These are phyloP conservation scores for Cyprinodon diabolis DNA, from an alignment of 2,797 vertebrate species.

Conservation along the genomic window DNA sequence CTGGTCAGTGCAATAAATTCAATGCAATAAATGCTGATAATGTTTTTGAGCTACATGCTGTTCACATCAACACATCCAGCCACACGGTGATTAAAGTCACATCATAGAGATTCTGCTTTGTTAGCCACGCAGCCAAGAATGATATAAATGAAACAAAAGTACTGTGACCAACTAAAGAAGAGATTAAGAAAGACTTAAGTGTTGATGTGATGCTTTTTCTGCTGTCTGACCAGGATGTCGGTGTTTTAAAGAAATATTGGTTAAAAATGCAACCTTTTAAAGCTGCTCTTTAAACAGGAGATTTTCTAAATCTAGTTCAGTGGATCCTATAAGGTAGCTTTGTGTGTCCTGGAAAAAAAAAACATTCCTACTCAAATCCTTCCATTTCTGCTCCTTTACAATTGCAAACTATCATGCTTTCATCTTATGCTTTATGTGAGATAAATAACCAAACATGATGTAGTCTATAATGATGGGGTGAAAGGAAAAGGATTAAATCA, in stretches of 20 bases:
- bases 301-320: background rate
- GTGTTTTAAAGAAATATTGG: background rate
- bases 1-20: background rate
- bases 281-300: no score
- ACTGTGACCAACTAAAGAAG: background rate
- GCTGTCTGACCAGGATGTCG: background rate
- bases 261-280: no score
- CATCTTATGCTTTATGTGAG: background rate
- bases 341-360: background rate
- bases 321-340: background rate
- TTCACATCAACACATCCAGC: background rate
- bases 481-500: background rate
- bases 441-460: background rate
- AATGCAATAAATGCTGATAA: slow-evolving; percentile 1
- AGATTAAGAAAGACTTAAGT: background rate
- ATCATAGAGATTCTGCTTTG: background rate
- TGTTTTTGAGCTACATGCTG: background rate
- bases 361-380: background rate
- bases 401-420: background rate
- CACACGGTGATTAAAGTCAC: background rate
- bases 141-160: background rate
- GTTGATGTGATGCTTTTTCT: background rate
- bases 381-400: background rate
- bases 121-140: background rate
- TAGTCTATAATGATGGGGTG: background rate